These are phyloP conservation scores for Axis porcinus DNA, from an alignment of 2,113 vertebrate genomes.

Conservation along the genomic window DNA sequence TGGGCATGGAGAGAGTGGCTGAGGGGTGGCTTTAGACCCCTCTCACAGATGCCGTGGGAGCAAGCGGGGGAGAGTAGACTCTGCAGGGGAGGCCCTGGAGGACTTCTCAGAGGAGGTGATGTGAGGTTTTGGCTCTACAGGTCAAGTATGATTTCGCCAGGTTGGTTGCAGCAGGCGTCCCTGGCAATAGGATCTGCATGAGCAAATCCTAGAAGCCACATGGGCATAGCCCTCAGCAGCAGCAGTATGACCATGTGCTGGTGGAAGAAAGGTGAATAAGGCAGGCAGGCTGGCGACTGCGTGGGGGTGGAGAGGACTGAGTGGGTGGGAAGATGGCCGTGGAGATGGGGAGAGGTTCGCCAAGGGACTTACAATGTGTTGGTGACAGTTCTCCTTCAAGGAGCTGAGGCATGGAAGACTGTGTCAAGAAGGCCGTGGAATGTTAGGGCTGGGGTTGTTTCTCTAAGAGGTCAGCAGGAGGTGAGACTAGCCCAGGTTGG, in stretches of 20 bases:
- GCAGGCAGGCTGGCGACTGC: accelerated
- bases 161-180: too few species aligned
- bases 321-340: too few species aligned
- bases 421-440: accelerated
- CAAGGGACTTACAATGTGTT: accelerated
- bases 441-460: too few species aligned
- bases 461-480: too few species aligned
- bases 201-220: background rate
- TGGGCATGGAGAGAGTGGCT: accelerated
- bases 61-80: too few species aligned
- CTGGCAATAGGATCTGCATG: too few species aligned
- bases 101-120: too few species aligned
- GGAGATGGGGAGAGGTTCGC: accelerated
- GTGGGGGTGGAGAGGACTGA: too few species aligned
- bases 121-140: too few species aligned
- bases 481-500: accelerated
- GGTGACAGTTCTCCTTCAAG: background rate
- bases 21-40: background rate
- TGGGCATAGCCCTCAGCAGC: accelerated
- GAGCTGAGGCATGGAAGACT: background rate
- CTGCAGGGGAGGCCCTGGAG: too few species aligned
- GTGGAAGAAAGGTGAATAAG: accelerated
- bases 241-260: background rate
- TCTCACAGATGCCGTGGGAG: too few species aligned
- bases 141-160: too few species aligned